Conservation (phyloP, 2,888 invertebrate genomes). For the Heterodera filipjevi region DNA sequence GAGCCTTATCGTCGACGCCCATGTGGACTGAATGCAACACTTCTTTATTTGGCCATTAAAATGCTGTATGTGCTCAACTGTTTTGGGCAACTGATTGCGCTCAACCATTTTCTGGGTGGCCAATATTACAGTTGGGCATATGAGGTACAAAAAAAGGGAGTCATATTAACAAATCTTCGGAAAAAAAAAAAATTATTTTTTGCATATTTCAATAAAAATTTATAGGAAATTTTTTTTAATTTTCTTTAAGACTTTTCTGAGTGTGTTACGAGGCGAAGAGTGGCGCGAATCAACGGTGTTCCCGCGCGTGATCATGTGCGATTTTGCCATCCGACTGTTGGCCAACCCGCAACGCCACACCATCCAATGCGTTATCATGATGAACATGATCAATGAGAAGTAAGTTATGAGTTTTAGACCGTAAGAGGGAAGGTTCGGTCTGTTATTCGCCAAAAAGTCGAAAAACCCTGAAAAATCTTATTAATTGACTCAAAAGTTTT, state of each 20-base stretch:
- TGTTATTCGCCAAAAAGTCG: no score
- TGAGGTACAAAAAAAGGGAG: slow-evolving; percentile 26
- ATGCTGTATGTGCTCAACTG: slow-evolving; percentile 66
- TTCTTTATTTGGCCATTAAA: slow-evolving; percentile 67
- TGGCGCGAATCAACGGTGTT: slow-evolving; percentile 67
- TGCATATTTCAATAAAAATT: no score
- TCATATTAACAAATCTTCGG: no score
- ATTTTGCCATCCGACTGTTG: slow-evolving; percentile 52
- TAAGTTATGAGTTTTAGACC: not conserved
- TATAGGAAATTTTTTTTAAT: slow-evolving; percentile 1
- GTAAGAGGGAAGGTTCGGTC: no score
- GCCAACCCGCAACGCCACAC: slow-evolving; percentile 53
- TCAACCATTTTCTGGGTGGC: slow-evolving; percentile 66
- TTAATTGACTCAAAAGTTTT: no score
- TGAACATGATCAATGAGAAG: slow-evolving; percentile 59
- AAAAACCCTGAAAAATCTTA: no score
- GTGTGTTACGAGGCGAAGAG: slow-evolving; percentile 48
- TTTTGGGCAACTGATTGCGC: slow-evolving; percentile 66
- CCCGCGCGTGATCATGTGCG: slow-evolving; percentile 67
- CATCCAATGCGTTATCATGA: slow-evolving; percentile 55
- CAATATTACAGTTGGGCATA: slow-evolving; percentile 55
- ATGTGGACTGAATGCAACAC: slow-evolving; percentile 55
- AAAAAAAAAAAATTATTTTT: no score
- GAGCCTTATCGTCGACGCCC: slow-evolving; percentile 27
- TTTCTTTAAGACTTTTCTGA: slow-evolving; percentile 41